Conservation (phyloP, 1,140 invertebrate genomes). For the Pseudomyrmex flavicornis region DNA sequence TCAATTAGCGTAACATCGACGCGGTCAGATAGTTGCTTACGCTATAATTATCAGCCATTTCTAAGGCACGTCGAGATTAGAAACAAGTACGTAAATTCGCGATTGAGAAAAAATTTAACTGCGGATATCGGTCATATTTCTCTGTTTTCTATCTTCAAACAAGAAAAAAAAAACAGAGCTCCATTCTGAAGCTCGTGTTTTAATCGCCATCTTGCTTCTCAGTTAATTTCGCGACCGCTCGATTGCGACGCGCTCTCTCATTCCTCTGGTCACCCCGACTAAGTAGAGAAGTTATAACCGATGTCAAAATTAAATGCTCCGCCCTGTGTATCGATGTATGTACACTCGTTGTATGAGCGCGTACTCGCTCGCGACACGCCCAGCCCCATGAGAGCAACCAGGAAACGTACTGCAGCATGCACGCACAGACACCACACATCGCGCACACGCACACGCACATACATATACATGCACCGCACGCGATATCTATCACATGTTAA, state of each 20-base stretch:
- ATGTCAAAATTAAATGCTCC: slow-evolving; percentile 51
- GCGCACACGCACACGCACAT: slow-evolving; percentile 28
- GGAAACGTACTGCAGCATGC: slow-evolving; percentile 63
- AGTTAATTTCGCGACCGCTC: slow-evolving; percentile 43
- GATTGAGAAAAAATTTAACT: not conserved
- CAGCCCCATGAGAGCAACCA: slow-evolving; percentile 69
- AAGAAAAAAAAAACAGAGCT: not conserved
- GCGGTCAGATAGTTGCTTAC: not conserved
- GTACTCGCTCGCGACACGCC: slow-evolving; percentile 67
- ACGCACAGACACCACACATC: not conserved
- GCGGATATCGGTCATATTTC: not conserved
- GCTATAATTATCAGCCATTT: slow-evolving; percentile 14
- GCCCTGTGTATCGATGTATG: slow-evolving; percentile 14
- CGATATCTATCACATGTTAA: slow-evolving; percentile 38
- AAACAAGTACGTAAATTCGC: slow-evolving; percentile 24
- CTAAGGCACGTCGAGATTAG: slow-evolving; percentile 3
- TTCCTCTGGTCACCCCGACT: not conserved
- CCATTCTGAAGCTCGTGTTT: not conserved
- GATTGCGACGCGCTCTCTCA: not conserved
- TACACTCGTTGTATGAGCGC: slow-evolving; percentile 14
- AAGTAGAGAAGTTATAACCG: slow-evolving; percentile 25
- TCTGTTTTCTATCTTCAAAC: not conserved
- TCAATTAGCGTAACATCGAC: slow-evolving; percentile 29
- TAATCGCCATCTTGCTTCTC: not conserved
- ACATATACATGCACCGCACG: not conserved